A percentile compares a stretch with the other conserved stretches of the same genome.
phyloP scores from a whole-genome alignment of 2,797 vertebrate species.

The Pipistrellus pygmaeus region DNA sequence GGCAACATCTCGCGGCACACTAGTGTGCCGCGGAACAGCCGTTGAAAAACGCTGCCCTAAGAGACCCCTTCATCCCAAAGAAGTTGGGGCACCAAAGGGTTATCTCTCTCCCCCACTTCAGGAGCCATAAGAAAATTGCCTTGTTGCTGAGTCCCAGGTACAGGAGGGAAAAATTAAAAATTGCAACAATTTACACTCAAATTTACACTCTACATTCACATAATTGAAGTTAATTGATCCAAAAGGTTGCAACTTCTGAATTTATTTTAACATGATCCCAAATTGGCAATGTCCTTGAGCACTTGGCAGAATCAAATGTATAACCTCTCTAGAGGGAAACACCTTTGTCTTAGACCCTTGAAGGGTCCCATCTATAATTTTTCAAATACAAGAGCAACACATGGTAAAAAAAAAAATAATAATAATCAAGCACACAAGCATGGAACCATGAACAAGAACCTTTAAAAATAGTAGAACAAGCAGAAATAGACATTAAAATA shows the following conservation, averaged over 20 bases:
- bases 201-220: constrained; percentile 6
- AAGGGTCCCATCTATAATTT: background rate
- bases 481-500: background rate
- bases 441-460: background rate
- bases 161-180: background rate
- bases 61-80: background rate
- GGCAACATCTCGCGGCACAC: too few species aligned
- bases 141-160: background rate
- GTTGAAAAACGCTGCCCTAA: too few species aligned
- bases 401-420: background rate
- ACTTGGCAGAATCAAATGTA: constrained; percentile 21
- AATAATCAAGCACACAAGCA: constrained; percentile 21
- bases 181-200: background rate
- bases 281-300: background rate
- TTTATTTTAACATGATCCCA: constrained; percentile 57
- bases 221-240: background rate
- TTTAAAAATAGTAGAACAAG: constrained; percentile 48
- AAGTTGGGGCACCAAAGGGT: background rate
- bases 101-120: background rate
- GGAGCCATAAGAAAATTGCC: background rate
- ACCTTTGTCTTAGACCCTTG: background rate
- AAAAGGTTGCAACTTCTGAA: background rate
- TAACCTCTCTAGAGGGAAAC: background rate
- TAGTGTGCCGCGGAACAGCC: too few species aligned
- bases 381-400: constrained; percentile 16